A percentile compares a stretch with the other conserved stretches of the same genome.
Conservation (phyloP, 2,113 vertebrate species). For the Craseonycteris thonglongyai region DNA sequence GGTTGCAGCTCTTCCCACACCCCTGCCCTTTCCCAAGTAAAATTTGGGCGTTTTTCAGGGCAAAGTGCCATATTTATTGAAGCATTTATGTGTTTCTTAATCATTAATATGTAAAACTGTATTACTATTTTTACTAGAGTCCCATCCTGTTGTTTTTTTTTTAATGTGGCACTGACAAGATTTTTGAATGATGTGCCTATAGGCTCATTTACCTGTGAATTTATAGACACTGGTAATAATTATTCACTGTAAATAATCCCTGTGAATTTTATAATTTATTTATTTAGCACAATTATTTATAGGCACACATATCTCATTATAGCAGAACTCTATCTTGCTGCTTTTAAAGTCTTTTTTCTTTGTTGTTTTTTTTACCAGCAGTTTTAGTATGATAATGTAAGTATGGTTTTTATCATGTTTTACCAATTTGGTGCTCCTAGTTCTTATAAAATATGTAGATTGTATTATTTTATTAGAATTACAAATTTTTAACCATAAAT, state of each 20-base stretch:
- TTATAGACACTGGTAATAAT: too few relatives aligned
- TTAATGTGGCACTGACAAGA: background rate
- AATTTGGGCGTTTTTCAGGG: background rate
- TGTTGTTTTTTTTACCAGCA: background rate
- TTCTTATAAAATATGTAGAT: background rate
- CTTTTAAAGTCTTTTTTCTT: background rate
- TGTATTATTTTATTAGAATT: background rate
- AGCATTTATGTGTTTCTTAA: background rate
- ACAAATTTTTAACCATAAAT: background rate
- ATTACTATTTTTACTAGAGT: background rate
- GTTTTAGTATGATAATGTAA: background rate
- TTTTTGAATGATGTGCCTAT: background rate
- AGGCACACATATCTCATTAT: background rate
- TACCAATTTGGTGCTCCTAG: background rate
- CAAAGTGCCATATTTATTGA: background rate
- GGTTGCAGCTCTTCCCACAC: background rate
- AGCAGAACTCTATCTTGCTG: background rate
- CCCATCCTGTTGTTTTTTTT: background rate
- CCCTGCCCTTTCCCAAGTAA: background rate
- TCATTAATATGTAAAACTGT: background rate
- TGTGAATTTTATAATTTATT: background rate
- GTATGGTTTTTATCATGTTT: background rate
- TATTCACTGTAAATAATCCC: too few relatives aligned
- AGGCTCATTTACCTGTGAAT: background rate
- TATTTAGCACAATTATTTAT: background rate